A percentile compares a stretch with the other conserved stretches of the same genome.
Evolutionary conservation across 2,113 vertebrate species (phyloP).

Genomic region (Delphinapterus leucas): DNA sequence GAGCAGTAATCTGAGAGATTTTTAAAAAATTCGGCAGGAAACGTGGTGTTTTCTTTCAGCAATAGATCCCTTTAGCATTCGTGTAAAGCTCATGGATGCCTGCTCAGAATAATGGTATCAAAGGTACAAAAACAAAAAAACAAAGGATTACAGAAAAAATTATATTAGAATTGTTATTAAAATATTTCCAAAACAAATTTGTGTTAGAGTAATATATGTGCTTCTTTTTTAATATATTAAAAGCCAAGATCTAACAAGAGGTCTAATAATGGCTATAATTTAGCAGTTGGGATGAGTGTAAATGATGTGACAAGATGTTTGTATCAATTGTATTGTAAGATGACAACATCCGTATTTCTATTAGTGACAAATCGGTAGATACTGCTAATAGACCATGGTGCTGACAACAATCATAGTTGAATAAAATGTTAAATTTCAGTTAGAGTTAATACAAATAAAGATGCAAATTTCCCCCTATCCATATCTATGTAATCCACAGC

Average conservation of each 20-base stretch:
- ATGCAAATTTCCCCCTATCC: not conserved
- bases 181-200: not conserved
- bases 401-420: not conserved
- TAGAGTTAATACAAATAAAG: not conserved
- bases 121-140: not conserved
- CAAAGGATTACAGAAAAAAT: not conserved
- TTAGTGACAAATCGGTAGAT: not conserved
- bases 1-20: not conserved
- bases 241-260: not conserved
- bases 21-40: not conserved
- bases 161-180: not conserved
- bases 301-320: not conserved
- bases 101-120: not conserved
- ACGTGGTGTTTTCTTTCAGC: not conserved
- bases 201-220: not conserved
- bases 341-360: not conserved
- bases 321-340: not conserved
- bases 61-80: not conserved
- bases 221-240: not conserved
- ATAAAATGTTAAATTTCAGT: not conserved
- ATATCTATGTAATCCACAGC: not conserved
- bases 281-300: not conserved
- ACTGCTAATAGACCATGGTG: not conserved
- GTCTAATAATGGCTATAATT: not conserved
- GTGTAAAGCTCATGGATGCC: not conserved